Base-by-base conservation (phyloP, 2,113 vertebrate species). In the Plecturocebus donacophilus region DNA sequence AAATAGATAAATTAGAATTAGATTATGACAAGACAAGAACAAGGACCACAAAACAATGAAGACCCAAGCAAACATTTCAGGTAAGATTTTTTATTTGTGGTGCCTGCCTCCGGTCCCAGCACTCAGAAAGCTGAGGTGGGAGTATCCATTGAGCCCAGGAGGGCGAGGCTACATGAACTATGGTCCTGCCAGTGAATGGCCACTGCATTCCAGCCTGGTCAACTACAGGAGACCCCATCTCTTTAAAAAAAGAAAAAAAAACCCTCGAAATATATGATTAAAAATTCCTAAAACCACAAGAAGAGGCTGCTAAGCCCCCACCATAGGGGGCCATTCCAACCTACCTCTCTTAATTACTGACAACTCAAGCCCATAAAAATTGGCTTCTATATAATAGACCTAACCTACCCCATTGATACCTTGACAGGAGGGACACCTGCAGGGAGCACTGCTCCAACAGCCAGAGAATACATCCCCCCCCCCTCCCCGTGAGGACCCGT, bases 401-500 rank as follows among this genome's bases (percentile, higher is more conserved):
- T 71, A 71, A 19, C 16, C 68, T 71, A 20, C n/a, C 35, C 17
- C 68, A 38, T 19, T 71, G 68, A 71, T 1, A 20, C 68, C 68
- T 20, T n/a, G 66, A 71, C 32, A 7, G 35, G 35, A 70, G n/a
- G 35, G 68, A 71, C 35, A 38, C 68, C 68, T 38, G 68, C 35
- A n/a, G 68, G n/a, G 68, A 64, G 12, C 68, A 8, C 35, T 10
- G 4, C 35, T 71, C 35, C 16, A 20, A 10, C 35, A 38, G 35
- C n/a, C 68, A 8, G 8, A 70, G 68, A 35, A 38, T 19, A 64
- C 61, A 30, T n/a, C n/a, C n/a, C n/a, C n/a, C n/a, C n/a, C n/a
- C n/a, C n/a, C 61, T 5, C 8, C 11, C n/a, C 2, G 30, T 3
- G 13, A 68, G 17, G n/a, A 71, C 35, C 17, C 1, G 1, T 38